Evolutionary conservation across 2,888 invertebrate species (phyloP).

Genomic region (Gymnoscelis rufifasciata): DNA sequence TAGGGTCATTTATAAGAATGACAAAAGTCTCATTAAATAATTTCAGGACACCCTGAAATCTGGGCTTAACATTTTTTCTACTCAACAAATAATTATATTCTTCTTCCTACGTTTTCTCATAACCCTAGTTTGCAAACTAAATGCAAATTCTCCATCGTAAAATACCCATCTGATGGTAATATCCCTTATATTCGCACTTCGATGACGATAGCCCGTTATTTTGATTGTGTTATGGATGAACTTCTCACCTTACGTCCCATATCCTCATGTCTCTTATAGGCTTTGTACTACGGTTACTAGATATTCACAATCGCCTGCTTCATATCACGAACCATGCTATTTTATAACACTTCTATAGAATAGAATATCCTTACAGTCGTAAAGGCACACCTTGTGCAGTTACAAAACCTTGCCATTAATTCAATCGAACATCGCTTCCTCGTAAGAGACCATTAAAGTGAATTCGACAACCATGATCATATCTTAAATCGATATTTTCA

Average conservation of each 20-base stretch:
- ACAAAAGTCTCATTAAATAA: too few species aligned
- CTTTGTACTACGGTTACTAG: background rate
- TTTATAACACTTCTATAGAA: background rate
- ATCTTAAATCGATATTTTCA: slow-evolving; percentile 23
- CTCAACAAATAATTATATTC: too few species aligned
- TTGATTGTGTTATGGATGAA: slow-evolving; percentile 22
- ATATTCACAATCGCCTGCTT: background rate
- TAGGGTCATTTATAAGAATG: too few species aligned
- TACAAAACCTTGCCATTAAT: background rate
- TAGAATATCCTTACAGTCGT: too few species aligned
- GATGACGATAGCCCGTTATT: slow-evolving; percentile 20
- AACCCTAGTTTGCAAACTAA: too few species aligned
- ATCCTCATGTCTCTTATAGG: background rate
- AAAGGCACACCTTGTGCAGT: too few species aligned
- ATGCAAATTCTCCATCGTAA: slow-evolving; percentile 29
- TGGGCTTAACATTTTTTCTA: too few species aligned
- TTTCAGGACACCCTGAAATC: too few species aligned
- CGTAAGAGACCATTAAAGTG: slow-evolving; percentile 12
- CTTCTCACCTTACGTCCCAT: slow-evolving; percentile 30
- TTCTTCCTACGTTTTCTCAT: too few species aligned
- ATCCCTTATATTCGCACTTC: slow-evolving; percentile 23
- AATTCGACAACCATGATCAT: slow-evolving; percentile 16
- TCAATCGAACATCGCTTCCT: background rate
- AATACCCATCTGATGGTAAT: slow-evolving; percentile 28
- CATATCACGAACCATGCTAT: background rate